These are phyloP conservation scores for Catharus ustulatus DNA, from an alignment of 2,797 vertebrate species.

Conservation along the genomic window DNA sequence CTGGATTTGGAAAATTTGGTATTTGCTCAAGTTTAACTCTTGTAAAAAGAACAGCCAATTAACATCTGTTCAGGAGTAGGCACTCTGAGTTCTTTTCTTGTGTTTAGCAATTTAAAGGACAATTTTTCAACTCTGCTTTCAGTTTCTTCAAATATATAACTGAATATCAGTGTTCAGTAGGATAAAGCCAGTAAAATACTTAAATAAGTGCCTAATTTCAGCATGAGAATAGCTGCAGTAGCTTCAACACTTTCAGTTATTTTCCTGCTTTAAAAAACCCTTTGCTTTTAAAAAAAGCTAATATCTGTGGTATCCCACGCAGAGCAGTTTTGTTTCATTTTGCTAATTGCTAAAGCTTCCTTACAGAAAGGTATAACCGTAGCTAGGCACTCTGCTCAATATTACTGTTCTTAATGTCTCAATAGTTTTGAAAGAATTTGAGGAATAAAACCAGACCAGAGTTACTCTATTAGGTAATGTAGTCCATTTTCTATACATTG, in stretches of 20 bases:
- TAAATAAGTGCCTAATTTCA: neutral
- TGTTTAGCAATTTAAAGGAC: neutral
- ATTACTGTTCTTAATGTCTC: neutral
- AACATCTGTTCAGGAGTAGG: constrained; percentile 3
- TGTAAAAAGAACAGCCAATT: constrained; percentile 41
- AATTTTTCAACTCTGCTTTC: neutral
- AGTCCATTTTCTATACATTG: neutral
- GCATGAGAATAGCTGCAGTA: neutral
- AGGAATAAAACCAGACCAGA: neutral
- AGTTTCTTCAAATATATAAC: neutral
- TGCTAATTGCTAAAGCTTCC: neutral
- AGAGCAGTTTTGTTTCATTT: neutral
- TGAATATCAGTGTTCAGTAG: neutral
- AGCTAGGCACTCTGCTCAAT: neutral
- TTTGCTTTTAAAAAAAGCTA: neutral
- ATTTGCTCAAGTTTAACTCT: constrained; percentile 21
- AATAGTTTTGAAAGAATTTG: neutral
- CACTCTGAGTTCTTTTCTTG: neutral
- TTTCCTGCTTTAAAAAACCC: neutral
- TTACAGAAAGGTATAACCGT: neutral
- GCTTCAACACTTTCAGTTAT: neutral
- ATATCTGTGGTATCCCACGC: neutral
- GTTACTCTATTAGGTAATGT: neutral
- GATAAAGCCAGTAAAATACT: neutral
- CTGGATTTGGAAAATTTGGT: constrained; percentile 47